Evolutionary conservation across 2,113 vertebrate species (phyloP).

Genomic region (human): GRCh38 chr1:120332001-120332500

Average conservation of each 20-base stretch:
- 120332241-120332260: not conserved
- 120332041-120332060: not conserved
- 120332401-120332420: not conserved
- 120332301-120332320: not conserved
- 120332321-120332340: conserved; percentile 14
- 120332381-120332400: conserved; percentile 22
- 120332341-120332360: not conserved
- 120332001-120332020: not conserved
- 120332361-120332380: conserved; percentile 11
- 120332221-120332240: not conserved
- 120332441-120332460: not conserved
- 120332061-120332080: not conserved
- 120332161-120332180: conserved; percentile 24
- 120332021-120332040: not conserved
- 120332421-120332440: conserved; percentile 36
- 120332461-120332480: not conserved
- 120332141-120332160: conserved; percentile 25
- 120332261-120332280: not conserved
- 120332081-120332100: not conserved
- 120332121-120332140: not conserved
- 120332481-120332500: conserved; percentile 53
- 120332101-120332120: not conserved
- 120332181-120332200: conserved; percentile 35
- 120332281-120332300: not conserved
- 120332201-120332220: not conserved